phyloP scores from a whole-genome alignment of 2,888 invertebrate genomes.

The Pammene aurita region DNA sequence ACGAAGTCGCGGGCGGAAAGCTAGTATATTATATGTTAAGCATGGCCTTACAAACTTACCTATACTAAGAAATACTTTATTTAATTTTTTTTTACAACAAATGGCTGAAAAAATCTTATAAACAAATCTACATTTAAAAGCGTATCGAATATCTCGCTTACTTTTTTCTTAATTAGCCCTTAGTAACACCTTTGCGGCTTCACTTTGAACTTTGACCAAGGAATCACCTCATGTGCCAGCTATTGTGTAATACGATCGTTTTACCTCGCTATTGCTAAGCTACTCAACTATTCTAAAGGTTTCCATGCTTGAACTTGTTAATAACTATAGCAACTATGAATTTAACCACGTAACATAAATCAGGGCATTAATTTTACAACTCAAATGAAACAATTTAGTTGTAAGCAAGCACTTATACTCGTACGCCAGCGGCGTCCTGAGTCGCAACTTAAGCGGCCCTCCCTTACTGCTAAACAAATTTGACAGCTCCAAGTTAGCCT shows the following conservation, averaged over 20 bases:
- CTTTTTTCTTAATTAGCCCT: slow-evolving; percentile 67
- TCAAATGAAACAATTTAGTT: slow-evolving; percentile 81
- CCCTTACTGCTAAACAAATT: slow-evolving; percentile 82
- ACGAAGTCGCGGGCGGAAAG: too few species aligned
- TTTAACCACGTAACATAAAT: slow-evolving; percentile 70
- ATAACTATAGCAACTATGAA: slow-evolving; percentile 42
- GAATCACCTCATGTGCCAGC: slow-evolving; percentile 66
- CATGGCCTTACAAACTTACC: too few species aligned
- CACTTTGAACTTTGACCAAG: slow-evolving; percentile 75
- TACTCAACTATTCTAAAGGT: slow-evolving; percentile 62
- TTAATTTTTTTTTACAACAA: too few species aligned
- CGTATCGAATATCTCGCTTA: slow-evolving; percentile 59
- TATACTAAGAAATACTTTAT: too few species aligned
- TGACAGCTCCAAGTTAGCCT: slow-evolving; percentile 80
- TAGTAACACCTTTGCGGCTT: slow-evolving; percentile 71
- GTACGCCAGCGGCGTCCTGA: slow-evolving; percentile 73
- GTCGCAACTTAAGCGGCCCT: slow-evolving; percentile 75
- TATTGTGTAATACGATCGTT: slow-evolving; percentile 71
- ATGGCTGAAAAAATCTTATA: not conserved
- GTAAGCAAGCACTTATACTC: slow-evolving; percentile 78
- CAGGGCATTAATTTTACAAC: slow-evolving; percentile 78
- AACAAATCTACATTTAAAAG: slow-evolving; percentile 28
- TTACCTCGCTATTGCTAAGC: slow-evolving; percentile 53
- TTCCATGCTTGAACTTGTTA: slow-evolving; percentile 49
- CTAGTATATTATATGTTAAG: too few species aligned